phyloP scores from a whole-genome alignment of 2,113 vertebrate species.

The Lampris incognitus region DNA sequence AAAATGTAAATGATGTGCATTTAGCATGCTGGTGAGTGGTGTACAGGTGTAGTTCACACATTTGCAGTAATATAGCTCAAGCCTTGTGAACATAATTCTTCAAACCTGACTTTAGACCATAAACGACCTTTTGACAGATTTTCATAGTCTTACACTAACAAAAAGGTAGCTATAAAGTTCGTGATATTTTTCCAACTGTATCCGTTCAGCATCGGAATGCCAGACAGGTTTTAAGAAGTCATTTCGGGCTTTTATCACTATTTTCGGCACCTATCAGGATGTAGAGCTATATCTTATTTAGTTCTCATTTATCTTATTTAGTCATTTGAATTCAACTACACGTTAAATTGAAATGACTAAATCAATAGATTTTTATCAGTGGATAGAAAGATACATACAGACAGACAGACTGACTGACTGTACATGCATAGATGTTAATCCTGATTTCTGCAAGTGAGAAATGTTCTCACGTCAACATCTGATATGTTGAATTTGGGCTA shows the following conservation, averaged over 20 bases:
- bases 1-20: neutral
- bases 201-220: conserved; percentile 27
- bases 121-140: neutral
- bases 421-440: no score
- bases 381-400: no score
- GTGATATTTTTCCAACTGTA: neutral
- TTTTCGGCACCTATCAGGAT: conserved; percentile 1
- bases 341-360: neutral
- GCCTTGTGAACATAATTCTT: conserved; percentile 5
- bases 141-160: neutral
- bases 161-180: neutral
- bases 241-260: conserved; percentile 11
- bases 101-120: conserved; percentile 25
- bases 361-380: no score
- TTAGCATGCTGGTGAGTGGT: conserved; percentile 9
- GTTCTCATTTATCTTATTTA: conserved; percentile 20
- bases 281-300: conserved; percentile 36
- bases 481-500: no score
- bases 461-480: no score
- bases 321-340: conserved; percentile 11
- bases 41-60: neutral
- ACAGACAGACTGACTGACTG: no score
- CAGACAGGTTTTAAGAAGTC: conserved; percentile 40
- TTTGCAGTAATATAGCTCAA: neutral
- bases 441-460: no score